Evolutionary conservation across 2,797 vertebrate genomes (phyloP).

Genomic region (Falco peregrinus): DNA sequence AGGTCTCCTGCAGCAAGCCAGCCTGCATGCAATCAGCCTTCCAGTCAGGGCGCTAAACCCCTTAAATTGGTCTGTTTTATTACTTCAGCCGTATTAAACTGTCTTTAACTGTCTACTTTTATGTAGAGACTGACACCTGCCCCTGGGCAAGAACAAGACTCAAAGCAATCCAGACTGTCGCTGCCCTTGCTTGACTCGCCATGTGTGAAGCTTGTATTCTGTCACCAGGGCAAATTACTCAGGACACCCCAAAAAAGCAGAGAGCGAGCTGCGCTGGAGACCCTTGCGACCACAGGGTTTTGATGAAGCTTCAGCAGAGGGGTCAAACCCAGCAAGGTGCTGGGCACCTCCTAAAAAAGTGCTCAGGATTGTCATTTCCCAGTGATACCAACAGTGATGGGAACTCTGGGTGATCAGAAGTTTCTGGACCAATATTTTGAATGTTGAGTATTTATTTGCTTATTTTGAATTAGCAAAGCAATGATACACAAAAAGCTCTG

Average conservation of each 20-base stretch:
- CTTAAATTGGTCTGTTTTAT: not conserved
- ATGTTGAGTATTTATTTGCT: too few species aligned
- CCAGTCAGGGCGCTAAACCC: not conserved
- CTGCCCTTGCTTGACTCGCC: not conserved
- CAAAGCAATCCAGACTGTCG: not conserved
- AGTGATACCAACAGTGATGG: not conserved
- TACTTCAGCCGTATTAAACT: not conserved
- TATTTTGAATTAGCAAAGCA: not conserved
- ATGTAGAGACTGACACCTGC: not conserved
- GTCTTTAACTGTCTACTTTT: not conserved
- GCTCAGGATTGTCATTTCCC: not conserved
- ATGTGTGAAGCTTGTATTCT: rapidly evolving
- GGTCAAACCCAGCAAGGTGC: not conserved
- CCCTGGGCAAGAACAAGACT: not conserved
- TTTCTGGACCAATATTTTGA: not conserved
- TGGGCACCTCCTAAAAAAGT: not conserved
- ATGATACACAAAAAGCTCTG: not conserved
- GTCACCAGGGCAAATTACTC: not conserved
- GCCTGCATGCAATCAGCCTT: not conserved
- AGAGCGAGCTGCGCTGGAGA: not conserved
- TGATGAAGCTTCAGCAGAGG: not conserved
- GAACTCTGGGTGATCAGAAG: not conserved
- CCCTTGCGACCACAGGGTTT: not conserved
- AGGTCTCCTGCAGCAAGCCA: not conserved
- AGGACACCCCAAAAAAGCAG: not conserved